phyloP scores from a whole-genome alignment of 1,140 invertebrate species.

The Scylla paramamosain region DNA sequence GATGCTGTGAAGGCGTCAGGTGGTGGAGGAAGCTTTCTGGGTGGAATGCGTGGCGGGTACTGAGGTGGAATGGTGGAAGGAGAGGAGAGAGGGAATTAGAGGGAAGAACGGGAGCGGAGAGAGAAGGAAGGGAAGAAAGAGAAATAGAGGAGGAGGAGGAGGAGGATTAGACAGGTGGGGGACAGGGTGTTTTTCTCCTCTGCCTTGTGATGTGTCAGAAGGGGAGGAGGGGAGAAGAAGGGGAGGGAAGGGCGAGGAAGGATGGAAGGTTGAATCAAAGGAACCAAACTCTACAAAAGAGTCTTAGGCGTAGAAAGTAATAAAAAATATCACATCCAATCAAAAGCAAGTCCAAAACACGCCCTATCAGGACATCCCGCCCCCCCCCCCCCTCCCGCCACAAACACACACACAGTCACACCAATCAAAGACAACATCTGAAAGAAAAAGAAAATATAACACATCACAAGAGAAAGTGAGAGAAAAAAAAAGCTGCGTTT shows the following conservation, averaged over 20 bases:
- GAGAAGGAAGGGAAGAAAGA: not conserved
- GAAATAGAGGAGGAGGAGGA: not conserved
- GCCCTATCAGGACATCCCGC: too few relatives aligned
- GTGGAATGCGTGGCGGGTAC: not conserved
- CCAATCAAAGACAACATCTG: too few relatives aligned
- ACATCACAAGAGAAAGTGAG: too few relatives aligned
- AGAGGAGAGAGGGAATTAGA: not conserved
- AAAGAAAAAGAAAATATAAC: too few relatives aligned
- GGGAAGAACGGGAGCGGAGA: not conserved
- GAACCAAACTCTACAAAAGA: not conserved
- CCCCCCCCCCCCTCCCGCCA: too few relatives aligned
- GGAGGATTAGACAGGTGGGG: not conserved
- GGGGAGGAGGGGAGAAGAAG: not conserved
- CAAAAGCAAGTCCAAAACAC: not conserved
- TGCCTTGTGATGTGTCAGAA: not conserved
- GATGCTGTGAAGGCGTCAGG: constrained; percentile 15
- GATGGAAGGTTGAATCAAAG: not conserved
- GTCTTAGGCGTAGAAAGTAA: not conserved
- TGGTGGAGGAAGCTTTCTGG: not conserved
- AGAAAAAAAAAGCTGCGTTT: too few relatives aligned
- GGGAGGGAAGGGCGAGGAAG: too few relatives aligned
- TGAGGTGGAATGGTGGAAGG: not conserved
- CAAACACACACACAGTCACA: too few relatives aligned
- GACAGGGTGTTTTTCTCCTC: not conserved
- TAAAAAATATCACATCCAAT: not conserved